Conservation (phyloP, 2,888 invertebrate genomes). For the Lacanobia oleracea region DNA sequence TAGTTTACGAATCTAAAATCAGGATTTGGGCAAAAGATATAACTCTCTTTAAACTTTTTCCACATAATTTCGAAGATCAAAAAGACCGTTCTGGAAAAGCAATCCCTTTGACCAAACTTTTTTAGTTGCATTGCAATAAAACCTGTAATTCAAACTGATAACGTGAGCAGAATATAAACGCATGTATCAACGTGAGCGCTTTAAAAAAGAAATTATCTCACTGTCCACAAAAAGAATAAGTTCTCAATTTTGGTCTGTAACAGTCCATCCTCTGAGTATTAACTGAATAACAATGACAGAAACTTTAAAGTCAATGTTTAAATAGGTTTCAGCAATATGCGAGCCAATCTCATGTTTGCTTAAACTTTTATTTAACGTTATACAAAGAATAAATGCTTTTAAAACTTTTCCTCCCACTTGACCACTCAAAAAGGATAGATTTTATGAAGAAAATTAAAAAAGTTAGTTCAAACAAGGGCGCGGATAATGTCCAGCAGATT, state of each 20-base stretch:
- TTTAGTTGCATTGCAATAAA: slow-evolving; percentile 13
- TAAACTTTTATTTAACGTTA: slow-evolving; percentile 58
- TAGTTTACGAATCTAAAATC: slow-evolving; percentile 22
- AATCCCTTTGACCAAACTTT: not conserved
- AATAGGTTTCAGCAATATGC: slow-evolving; percentile 54
- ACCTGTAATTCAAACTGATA: slow-evolving; percentile 43
- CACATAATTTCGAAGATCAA: not conserved
- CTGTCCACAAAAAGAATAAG: slow-evolving; percentile 39
- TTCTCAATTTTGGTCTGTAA: slow-evolving; percentile 33
- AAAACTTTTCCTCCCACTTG: slow-evolving; percentile 75
- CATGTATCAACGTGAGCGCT: slow-evolving; percentile 7
- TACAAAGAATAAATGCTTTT: slow-evolving; percentile 72
- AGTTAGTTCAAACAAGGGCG: slow-evolving; percentile 79
- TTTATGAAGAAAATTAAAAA: slow-evolving; percentile 83
- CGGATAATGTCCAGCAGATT: slow-evolving; percentile 66
- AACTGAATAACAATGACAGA: slow-evolving; percentile 45
- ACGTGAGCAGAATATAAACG: slow-evolving; percentile 47
- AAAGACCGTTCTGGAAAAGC: not conserved
- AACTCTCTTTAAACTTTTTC: too few relatives aligned
- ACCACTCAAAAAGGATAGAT: slow-evolving; percentile 76
- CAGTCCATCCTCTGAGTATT: slow-evolving; percentile 31
- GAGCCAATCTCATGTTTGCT: slow-evolving; percentile 49
- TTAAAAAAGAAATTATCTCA: slow-evolving; percentile 48
- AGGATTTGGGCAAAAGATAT: not conserved
- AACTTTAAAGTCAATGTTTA: slow-evolving; percentile 61